Percentiles rank a stretch among this genome's conserved stretches.
These are phyloP conservation scores for Drosophila hamatofila DNA, from an alignment of 2,888 invertebrate species.

Conservation along the genomic window DNA sequence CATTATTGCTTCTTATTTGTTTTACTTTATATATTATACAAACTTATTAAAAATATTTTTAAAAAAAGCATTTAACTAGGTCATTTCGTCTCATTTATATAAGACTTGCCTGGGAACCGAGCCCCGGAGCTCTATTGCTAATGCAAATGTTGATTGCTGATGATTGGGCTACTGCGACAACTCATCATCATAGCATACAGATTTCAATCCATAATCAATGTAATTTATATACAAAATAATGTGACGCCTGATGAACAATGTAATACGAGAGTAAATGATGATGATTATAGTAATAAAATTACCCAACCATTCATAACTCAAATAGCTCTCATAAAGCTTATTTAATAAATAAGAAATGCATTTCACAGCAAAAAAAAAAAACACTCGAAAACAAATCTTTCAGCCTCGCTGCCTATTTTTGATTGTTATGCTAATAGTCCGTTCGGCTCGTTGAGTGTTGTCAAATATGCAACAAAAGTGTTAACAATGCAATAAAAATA, in stretches of 20 bases:
- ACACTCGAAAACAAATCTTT: not conserved
- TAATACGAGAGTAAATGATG: not conserved
- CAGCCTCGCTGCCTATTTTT: not conserved
- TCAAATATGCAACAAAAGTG: constrained; percentile 11
- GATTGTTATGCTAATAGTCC: constrained; percentile 12
- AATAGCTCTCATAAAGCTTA: not conserved
- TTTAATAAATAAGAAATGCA: constrained; percentile 12
- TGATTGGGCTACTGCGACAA: not conserved
- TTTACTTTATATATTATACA: not conserved
- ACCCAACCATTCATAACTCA: constrained; percentile 1
- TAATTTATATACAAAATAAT: constrained; percentile 8
- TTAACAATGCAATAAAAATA: constrained; percentile 17
- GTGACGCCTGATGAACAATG: constrained; percentile 6
- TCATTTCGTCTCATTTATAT: not conserved
- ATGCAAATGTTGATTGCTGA: not conserved
- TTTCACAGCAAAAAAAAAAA: not conserved
- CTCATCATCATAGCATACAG: not conserved
- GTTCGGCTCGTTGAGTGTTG: constrained; percentile 14
- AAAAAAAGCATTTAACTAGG: not conserved
- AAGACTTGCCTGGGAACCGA: not conserved
- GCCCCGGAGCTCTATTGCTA: not conserved
- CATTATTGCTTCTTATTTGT: not conserved
- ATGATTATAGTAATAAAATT: not conserved
- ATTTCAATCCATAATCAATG: constrained; percentile 1
- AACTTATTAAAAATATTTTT: not conserved